phyloP scores from a whole-genome alignment of 1,140 invertebrate genomes.

The Drosophila virilis region DNA sequence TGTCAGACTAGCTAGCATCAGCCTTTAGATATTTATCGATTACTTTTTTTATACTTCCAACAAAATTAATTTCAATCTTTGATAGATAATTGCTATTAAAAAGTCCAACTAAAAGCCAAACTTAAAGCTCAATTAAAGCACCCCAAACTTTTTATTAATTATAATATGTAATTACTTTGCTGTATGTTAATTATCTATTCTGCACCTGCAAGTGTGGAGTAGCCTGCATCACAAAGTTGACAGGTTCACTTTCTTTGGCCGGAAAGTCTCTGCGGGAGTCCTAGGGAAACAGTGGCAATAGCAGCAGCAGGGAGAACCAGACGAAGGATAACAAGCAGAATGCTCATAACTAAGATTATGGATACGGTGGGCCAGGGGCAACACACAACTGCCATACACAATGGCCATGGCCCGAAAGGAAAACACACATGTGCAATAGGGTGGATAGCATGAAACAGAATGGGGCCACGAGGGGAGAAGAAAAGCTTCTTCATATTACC shows the following conservation, averaged over 20 bases:
- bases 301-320: slow-evolving; percentile 24
- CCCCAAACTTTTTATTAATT: too few relatives aligned
- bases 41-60: too few relatives aligned
- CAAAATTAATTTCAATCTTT: too few relatives aligned
- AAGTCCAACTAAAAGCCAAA: not conserved
- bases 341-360: slow-evolving; percentile 68
- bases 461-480: too few relatives aligned
- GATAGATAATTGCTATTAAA: too few relatives aligned
- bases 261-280: slow-evolving; percentile 23
- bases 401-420: slow-evolving; percentile 37
- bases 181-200: not conserved
- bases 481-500: slow-evolving; percentile 35
- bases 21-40: too few relatives aligned
- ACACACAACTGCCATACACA: slow-evolving; percentile 53
- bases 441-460: not conserved
- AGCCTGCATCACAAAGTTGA: slow-evolving; percentile 11
- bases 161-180: not conserved
- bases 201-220: not conserved
- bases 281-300: slow-evolving; percentile 42
- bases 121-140: not conserved
- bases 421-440: slow-evolving; percentile 25
- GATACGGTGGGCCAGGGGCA: slow-evolving; percentile 24
- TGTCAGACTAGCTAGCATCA: too few relatives aligned
- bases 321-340: slow-evolving; percentile 57
- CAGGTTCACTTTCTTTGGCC: not conserved